These are phyloP conservation scores for Pseudococcus jackbeardsleyi DNA, from an alignment of 2,888 invertebrate species.

Conservation along the genomic window DNA sequence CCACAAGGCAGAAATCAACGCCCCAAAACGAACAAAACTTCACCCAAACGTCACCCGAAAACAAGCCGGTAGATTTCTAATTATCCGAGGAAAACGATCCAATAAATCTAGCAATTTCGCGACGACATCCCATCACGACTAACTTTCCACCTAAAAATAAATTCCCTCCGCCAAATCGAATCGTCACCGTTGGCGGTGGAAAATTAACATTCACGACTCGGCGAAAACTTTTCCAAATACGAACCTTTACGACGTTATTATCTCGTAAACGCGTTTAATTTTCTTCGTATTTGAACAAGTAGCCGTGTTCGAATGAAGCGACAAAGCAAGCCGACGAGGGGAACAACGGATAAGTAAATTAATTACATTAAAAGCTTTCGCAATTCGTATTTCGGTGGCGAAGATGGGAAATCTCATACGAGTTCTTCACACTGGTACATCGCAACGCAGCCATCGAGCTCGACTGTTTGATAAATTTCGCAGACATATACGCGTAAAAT, in stretches of 20 bases:
- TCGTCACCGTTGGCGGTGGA: background rate
- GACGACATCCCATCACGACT: background rate
- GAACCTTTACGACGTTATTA: slow-evolving; percentile 15
- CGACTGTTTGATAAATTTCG: slow-evolving; percentile 1
- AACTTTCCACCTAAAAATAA: background rate
- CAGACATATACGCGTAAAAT: slow-evolving; percentile 22
- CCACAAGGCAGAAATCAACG: too few relatives aligned
- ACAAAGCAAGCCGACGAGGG: background rate
- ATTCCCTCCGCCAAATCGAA: background rate
- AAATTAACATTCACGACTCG: background rate
- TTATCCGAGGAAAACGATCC: background rate
- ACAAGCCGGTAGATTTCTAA: background rate
- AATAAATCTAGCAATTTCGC: background rate
- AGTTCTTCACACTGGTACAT: background rate
- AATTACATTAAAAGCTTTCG: slow-evolving; percentile 36
- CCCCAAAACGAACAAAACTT: too few relatives aligned
- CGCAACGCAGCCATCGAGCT: background rate
- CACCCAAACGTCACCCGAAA: too few relatives aligned
- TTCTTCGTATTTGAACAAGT: slow-evolving; percentile 8
- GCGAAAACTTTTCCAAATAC: background rate
- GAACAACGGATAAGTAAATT: background rate
- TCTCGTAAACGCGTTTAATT: slow-evolving; percentile 8
- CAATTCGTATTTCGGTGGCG: background rate
- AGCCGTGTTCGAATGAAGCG: background rate
- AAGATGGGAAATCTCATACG: background rate